Percentiles rank a stretch among this genome's conserved stretches.
phyloP scores from a whole-genome alignment of 2,113 vertebrate genomes.

The Urocolius indicus region DNA sequence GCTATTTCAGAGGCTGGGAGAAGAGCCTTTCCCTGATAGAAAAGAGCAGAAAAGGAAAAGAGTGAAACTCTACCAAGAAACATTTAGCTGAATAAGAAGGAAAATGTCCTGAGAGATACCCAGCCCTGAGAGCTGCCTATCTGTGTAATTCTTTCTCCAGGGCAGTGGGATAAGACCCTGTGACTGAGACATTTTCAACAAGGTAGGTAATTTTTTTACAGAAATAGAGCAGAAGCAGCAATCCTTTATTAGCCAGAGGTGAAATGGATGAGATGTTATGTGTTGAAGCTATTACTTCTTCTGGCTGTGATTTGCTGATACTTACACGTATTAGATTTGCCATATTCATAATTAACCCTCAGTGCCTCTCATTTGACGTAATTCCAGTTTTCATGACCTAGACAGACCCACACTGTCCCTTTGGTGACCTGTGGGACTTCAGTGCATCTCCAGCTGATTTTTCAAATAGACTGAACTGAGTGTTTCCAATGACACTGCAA shows the following conservation, averaged over 20 bases:
- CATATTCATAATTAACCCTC: slow-evolving; percentile 26
- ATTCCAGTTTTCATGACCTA: slow-evolving; percentile 26
- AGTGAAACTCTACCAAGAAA: background rate
- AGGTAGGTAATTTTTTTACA: background rate
- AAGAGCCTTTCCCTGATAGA: background rate
- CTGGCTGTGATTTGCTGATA: background rate
- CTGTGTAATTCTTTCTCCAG: background rate
- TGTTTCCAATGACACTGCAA: slow-evolving; percentile 46
- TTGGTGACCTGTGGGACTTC: slow-evolving; percentile 25
- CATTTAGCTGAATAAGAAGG: background rate
- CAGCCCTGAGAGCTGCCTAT: background rate
- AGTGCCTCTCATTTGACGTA: background rate
- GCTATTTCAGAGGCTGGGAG: background rate
- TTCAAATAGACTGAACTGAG: background rate
- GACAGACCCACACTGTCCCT: background rate
- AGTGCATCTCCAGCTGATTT: slow-evolving; percentile 1
- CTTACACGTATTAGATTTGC: background rate
- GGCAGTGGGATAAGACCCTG: background rate
- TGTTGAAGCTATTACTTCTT: background rate
- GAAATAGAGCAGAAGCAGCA: background rate
- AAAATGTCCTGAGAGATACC: background rate
- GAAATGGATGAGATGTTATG: background rate
- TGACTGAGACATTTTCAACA: background rate
- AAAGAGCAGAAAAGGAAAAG: background rate
- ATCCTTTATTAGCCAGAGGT: background rate